phyloP scores from a whole-genome alignment of 2,113 vertebrate genomes.

The Hylia prasina region DNA sequence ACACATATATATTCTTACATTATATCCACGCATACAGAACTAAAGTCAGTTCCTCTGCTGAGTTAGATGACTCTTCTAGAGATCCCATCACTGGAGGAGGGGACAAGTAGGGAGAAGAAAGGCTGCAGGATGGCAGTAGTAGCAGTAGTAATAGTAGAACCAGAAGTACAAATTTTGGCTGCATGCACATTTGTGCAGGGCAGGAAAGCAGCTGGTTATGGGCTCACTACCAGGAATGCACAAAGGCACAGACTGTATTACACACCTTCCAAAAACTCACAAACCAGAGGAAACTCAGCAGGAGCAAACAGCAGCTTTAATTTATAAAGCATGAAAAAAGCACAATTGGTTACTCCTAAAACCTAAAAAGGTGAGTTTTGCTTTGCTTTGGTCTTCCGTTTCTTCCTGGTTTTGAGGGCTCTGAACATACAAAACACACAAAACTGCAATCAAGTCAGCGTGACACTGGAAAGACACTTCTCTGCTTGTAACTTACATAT shows the following conservation, averaged over 20 bases:
- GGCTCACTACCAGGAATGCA: neutral
- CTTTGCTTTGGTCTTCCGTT: neutral
- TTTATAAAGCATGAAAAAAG: neutral
- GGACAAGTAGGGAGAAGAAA: neutral
- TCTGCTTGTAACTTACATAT: neutral
- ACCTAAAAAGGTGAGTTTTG: neutral
- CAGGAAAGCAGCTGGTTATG: neutral
- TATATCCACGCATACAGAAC: neutral
- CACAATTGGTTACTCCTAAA: neutral
- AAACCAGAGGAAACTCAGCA: neutral
- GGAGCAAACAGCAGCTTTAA: neutral
- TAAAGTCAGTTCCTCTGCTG: neutral
- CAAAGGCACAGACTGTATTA: neutral
- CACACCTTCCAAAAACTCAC: neutral
- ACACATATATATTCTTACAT: neutral
- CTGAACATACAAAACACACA: neutral
- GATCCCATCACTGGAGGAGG: neutral
- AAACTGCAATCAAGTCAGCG: neutral
- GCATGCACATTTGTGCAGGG: neutral
- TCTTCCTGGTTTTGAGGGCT: neutral
- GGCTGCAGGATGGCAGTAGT: neutral
- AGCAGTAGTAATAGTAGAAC: neutral
- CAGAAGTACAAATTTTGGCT: neutral
- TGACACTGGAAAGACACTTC: neutral
- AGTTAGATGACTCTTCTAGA: neutral